These are phyloP conservation scores for Erithacus rubecula DNA, from an alignment of 2,797 vertebrate genomes.

Conservation along the genomic window DNA sequence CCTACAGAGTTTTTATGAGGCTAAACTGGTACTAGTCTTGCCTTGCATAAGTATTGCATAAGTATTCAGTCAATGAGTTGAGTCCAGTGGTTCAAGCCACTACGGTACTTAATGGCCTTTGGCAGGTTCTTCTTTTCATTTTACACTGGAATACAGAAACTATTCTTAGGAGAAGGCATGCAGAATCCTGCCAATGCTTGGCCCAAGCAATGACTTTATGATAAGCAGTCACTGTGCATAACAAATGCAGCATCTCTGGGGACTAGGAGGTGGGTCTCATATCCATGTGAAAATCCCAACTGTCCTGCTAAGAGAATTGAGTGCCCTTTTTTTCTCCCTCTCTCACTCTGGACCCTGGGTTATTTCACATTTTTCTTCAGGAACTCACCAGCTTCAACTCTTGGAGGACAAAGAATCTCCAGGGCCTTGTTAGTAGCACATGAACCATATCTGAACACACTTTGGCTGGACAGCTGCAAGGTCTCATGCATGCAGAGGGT, in stretches of 20 bases:
- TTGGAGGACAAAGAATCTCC: not conserved
- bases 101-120: not conserved
- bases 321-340: not conserved
- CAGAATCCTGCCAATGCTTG: not conserved
- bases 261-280: not conserved
- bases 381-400: not conserved
- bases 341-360: not conserved
- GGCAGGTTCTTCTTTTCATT: not conserved
- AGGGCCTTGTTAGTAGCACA: not conserved
- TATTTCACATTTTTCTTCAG: not conserved
- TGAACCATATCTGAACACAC: not conserved
- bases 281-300: not conserved
- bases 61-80: not conserved
- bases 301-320: not conserved
- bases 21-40: not conserved
- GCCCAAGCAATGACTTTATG: not conserved
- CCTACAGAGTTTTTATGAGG: not conserved
- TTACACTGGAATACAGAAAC: not conserved
- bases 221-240: not conserved
- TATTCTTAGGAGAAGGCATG: not conserved
- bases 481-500: not conserved
- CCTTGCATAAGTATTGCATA: not conserved
- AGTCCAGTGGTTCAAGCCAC: not conserved
- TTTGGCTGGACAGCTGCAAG: not conserved
- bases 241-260: not conserved